These are phyloP conservation scores for Carcharodon carcharias DNA, from an alignment of 2,797 vertebrate species.

Conservation along the genomic window DNA sequence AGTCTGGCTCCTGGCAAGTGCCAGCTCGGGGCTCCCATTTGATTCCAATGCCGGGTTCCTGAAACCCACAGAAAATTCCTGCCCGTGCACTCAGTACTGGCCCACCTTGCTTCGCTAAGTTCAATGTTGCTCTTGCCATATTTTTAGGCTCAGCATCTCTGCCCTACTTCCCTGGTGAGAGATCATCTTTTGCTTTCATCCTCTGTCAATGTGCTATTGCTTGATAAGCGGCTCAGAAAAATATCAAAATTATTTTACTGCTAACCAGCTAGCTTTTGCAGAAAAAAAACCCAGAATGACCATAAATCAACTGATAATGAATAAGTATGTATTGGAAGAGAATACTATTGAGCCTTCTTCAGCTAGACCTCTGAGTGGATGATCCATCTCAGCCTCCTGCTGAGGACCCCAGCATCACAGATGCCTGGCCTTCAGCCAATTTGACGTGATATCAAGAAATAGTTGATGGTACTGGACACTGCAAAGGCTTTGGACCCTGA, in stretches of 20 bases:
- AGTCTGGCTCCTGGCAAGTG: no score
- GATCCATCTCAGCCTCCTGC: no score
- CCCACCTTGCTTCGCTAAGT: neutral
- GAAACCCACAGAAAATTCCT: no score
- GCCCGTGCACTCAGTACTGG: no score
- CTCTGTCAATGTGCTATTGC: neutral
- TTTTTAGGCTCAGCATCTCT: neutral
- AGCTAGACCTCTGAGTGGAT: no score
- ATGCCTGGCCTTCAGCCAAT: no score
- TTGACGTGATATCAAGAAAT: no score
- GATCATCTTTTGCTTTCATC: neutral
- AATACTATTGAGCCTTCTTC: neutral
- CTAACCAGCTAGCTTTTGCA: neutral
- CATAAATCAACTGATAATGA: neutral
- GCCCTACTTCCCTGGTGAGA: neutral
- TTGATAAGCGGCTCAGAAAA: neutral
- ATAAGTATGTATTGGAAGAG: neutral
- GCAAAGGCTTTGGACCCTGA: no score
- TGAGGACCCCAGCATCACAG: no score
- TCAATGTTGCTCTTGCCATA: neutral
- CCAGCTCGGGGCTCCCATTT: no score
- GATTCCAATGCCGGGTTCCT: no score
- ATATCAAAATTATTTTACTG: neutral
- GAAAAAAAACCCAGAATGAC: neutral
- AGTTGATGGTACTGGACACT: no score